Conservation (phyloP, 1,140 invertebrate species). For the Drosophila tani region DNA sequence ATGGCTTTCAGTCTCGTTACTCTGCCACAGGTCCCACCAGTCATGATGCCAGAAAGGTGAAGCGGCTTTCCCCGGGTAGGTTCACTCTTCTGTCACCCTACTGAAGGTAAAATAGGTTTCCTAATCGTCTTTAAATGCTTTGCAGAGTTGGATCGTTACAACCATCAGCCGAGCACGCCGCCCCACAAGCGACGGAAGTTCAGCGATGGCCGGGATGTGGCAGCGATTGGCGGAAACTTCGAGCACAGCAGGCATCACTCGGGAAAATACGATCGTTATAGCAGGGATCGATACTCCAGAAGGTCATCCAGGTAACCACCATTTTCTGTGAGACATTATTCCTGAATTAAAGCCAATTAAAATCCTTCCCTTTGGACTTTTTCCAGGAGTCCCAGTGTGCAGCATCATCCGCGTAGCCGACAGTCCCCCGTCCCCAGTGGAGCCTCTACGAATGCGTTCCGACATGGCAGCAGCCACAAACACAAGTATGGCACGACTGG, state of each 20-base stretch:
- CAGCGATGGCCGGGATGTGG: constrained; percentile 57
- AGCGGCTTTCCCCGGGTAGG: constrained; percentile 67
- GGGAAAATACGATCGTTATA: constrained; percentile 76
- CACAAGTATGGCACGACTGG: constrained; percentile 62
- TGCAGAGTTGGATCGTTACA: constrained; percentile 70
- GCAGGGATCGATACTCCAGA: constrained; percentile 72
- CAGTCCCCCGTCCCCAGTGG: constrained; percentile 62
- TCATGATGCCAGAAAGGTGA: constrained; percentile 58
- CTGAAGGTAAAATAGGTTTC: not conserved
- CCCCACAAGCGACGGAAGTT: constrained; percentile 82
- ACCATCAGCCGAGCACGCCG: constrained; percentile 74
- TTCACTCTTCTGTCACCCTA: not conserved
- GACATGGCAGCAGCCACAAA: constrained; percentile 67
- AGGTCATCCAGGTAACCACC: constrained; percentile 58
- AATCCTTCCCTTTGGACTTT: not conserved
- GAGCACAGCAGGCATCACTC: constrained; percentile 73
- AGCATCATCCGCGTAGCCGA: constrained; percentile 65
- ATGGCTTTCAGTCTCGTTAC: constrained; percentile 64
- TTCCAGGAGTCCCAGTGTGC: constrained; percentile 72
- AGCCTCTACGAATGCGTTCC: constrained; percentile 59
- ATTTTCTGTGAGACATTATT: not conserved
- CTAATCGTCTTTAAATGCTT: not conserved
- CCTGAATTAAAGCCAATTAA: not conserved
- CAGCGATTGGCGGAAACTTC: constrained; percentile 23
- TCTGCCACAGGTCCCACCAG: constrained; percentile 42